These are phyloP conservation scores for Glyptemys insculpta DNA, from an alignment of 2,797 vertebrate species.

Conservation along the genomic window DNA sequence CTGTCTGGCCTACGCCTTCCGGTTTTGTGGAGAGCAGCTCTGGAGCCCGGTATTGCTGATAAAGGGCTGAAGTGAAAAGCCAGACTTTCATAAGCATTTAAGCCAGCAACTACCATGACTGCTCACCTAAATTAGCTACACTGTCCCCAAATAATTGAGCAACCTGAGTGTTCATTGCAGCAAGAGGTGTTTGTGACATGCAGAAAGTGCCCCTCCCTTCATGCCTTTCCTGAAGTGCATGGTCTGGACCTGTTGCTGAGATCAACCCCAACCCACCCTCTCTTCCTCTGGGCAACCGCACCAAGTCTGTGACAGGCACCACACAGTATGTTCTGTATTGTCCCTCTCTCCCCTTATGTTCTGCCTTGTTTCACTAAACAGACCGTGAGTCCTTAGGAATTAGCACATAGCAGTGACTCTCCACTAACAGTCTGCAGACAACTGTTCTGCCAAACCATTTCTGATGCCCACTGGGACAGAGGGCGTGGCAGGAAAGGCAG, in stretches of 20 bases:
- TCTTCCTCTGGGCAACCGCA: fast-evolving
- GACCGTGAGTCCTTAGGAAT: not conserved
- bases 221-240: not conserved
- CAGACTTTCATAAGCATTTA: not conserved
- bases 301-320: not conserved
- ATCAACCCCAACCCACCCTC: not conserved
- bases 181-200: not conserved
- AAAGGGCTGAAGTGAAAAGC: not conserved
- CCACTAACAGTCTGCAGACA: fast-evolving
- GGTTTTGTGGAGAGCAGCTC: too few species aligned
- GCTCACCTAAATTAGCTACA: not conserved
- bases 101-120: not conserved
- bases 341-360: not conserved
- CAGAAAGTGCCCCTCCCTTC: not conserved
- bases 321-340: not conserved
- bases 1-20: not conserved
- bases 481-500: fast-evolving
- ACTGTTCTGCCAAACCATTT: not conserved
- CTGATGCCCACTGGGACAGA: not conserved
- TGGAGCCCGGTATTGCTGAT: too few species aligned
- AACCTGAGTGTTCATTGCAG: not conserved
- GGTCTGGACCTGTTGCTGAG: not conserved
- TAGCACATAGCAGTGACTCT: fast-evolving
- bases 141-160: not conserved
- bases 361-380: not conserved